Conservation (phyloP, 2,888 invertebrate genomes). For the Melitaea athalia region DNA sequence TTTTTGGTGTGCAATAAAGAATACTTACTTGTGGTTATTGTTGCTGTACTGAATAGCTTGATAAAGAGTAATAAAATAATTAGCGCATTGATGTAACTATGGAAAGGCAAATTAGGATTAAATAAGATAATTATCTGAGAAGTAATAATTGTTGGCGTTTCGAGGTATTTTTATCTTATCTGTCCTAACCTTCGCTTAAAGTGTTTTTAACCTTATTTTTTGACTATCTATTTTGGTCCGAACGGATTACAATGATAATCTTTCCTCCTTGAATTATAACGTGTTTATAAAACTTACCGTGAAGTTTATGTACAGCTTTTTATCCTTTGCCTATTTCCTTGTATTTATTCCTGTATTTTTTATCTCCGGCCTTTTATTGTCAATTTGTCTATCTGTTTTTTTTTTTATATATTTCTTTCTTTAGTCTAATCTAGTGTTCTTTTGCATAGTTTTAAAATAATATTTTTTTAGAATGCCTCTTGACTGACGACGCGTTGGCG, state of each 20-base stretch:
- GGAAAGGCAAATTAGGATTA: neutral
- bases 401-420: too few relatives aligned
- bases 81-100: neutral
- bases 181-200: conserved; percentile 16
- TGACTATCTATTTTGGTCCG: conserved; percentile 18
- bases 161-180: conserved; percentile 17
- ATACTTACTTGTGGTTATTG: too few relatives aligned
- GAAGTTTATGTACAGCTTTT: neutral
- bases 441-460: too few relatives aligned
- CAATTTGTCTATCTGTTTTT: too few relatives aligned
- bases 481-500: too few relatives aligned
- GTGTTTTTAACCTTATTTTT: conserved; percentile 20
- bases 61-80: too few relatives aligned
- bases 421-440: too few relatives aligned
- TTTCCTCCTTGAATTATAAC: neutral
- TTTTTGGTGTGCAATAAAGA: too few relatives aligned
- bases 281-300: neutral
- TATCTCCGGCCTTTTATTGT: too few relatives aligned
- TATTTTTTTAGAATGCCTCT: too few relatives aligned
- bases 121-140: neutral
- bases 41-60: too few relatives aligned
- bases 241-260: conserved; percentile 13
- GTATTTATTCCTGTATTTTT: too few relatives aligned
- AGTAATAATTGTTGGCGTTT: neutral
- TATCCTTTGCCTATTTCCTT: neutral